These are phyloP conservation scores for Columba livia DNA, from an alignment of 2,113 vertebrate species.

Conservation along the genomic window DNA sequence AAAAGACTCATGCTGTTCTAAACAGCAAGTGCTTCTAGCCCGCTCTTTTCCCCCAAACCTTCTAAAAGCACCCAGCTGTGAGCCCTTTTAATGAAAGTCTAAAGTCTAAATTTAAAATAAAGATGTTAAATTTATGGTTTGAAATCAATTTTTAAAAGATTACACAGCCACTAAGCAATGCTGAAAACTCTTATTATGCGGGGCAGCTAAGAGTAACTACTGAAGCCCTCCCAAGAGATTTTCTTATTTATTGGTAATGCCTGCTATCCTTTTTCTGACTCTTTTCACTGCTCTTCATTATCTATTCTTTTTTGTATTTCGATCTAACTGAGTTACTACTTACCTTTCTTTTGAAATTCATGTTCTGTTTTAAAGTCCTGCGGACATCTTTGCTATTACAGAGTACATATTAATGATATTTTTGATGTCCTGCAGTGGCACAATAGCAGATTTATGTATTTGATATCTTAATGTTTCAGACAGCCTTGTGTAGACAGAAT, in stretches of 20 bases:
- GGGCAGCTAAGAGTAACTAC: background rate
- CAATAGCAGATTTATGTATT: background rate
- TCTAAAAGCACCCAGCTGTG: conserved; percentile 16
- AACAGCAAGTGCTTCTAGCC: background rate
- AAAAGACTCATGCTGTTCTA: conserved; percentile 25
- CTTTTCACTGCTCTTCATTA: background rate
- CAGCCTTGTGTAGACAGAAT: background rate
- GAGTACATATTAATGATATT: background rate
- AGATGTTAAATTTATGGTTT: conserved; percentile 3
- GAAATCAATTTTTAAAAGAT: background rate
- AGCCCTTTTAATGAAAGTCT: background rate
- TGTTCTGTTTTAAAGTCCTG: background rate
- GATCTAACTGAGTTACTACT: background rate
- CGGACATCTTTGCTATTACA: background rate
- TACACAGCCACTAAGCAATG: background rate
- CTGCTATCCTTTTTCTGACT: background rate
- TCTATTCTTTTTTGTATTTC: background rate
- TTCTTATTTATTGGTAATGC: background rate
- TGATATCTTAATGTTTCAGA: background rate
- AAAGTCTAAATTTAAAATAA: conserved; percentile 10
- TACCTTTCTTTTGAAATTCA: background rate
- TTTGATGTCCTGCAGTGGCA: background rate
- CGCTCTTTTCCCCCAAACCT: background rate
- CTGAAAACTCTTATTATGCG: background rate
- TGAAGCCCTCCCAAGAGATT: background rate